Conservation (phyloP, 2,113 vertebrate genomes). For the Platycercus adscitus region DNA sequence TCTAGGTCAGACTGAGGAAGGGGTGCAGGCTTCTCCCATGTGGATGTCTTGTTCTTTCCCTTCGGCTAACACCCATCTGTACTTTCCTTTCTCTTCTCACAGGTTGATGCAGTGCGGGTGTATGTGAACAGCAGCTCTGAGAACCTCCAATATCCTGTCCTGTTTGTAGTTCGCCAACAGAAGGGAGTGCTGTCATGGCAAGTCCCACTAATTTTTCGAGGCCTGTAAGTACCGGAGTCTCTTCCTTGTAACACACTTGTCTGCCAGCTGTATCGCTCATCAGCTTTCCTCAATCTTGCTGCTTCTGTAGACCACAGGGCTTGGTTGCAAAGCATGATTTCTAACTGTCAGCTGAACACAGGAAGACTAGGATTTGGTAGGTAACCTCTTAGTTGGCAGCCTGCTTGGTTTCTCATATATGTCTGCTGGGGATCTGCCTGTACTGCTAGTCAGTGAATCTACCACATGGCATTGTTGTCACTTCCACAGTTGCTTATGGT, state of each 20-base stretch:
- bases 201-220: slow-evolving; percentile 81
- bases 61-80: neutral
- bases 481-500: neutral
- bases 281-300: neutral
- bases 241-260: neutral
- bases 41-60: neutral
- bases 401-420: neutral
- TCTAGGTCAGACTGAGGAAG: neutral
- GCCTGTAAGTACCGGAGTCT: slow-evolving; percentile 76
- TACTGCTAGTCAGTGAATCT: neutral
- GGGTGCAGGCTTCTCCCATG: neutral
- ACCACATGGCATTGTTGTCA: neutral
- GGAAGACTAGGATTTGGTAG: neutral
- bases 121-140: slow-evolving; percentile 77
- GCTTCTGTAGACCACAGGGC: neutral
- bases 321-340: neutral
- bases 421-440: neutral
- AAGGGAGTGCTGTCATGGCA: slow-evolving; percentile 83
- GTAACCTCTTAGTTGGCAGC: neutral
- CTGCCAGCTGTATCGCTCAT: neutral
- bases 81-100: neutral
- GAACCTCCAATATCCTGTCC: slow-evolving; percentile 76
- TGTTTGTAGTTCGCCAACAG: slow-evolving; percentile 84
- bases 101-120: slow-evolving; percentile 80
- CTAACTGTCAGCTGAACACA: neutral